Evolutionary conservation across 1,140 invertebrate genomes (phyloP).

Genomic region (Philotrypesis tridentata): DNA sequence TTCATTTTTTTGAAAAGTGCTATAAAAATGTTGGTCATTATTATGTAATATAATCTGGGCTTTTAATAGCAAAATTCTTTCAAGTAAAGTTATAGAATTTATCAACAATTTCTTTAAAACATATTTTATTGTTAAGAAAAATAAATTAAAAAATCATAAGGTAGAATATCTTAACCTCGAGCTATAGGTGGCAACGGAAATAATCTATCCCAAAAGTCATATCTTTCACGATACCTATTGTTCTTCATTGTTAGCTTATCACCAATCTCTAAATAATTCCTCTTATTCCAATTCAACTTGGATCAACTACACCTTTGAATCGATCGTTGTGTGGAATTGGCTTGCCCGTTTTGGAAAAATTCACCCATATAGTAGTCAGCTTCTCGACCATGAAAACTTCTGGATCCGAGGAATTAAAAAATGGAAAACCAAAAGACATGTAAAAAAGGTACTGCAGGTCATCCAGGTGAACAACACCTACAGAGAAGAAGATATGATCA

Average conservation of each 20-base stretch:
- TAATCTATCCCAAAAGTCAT: conserved; percentile 74
- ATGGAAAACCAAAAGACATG: conserved; percentile 63
- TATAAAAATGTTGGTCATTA: too few relatives aligned
- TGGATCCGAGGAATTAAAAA: conserved; percentile 57
- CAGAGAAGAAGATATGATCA: not conserved
- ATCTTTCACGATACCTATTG: conserved; percentile 73
- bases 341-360: conserved; percentile 65
- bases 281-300: conserved; percentile 68
- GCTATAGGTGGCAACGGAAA: conserved; percentile 58
- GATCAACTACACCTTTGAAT: conserved; percentile 73
- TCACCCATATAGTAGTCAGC: conserved; percentile 60
- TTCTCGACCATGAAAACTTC: conserved; percentile 59
- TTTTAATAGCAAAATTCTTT: too few relatives aligned
- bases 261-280: conserved; percentile 75
- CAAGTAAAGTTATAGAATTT: too few relatives aligned
- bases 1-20: too few relatives aligned
- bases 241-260: conserved; percentile 68
- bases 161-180: too few relatives aligned
- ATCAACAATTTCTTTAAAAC: too few relatives aligned
- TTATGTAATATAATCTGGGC: too few relatives aligned
- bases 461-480: conserved; percentile 78
- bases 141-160: too few relatives aligned
- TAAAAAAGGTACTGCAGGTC: conserved; percentile 78
- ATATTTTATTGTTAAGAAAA: too few relatives aligned
- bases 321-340: conserved; percentile 56